Conservation (phyloP, 2,797 vertebrate species). For the Thaleichthys pacificus region DNA sequence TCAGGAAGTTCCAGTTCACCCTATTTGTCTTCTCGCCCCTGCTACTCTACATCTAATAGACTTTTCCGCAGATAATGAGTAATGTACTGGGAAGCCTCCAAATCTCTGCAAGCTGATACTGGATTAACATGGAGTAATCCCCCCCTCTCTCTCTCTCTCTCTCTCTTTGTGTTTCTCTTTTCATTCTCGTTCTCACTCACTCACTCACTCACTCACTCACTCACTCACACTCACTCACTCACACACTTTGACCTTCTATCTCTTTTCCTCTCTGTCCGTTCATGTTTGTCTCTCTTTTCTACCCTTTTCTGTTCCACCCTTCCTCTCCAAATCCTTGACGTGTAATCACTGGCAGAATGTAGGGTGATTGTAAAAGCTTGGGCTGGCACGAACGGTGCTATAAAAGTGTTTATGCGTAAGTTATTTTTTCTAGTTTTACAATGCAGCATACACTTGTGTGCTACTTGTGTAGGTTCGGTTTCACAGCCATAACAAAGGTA, state of each 20-base stretch:
- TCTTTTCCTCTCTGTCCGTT: not conserved
- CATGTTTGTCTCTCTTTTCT: not conserved
- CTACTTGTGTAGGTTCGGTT: constrained; percentile 31
- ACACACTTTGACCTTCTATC: not conserved
- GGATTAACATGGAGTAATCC: constrained; percentile 66
- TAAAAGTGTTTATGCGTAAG: constrained; percentile 19
- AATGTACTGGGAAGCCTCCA: constrained; percentile 57
- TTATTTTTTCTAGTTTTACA: constrained; percentile 24
- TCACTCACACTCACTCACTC: not conserved
- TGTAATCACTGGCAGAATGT: constrained; percentile 31
- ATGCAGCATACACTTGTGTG: constrained; percentile 24
- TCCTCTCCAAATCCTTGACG: constrained; percentile 24
- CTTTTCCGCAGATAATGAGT: constrained; percentile 62
- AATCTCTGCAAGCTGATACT: constrained; percentile 64
- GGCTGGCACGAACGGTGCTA: constrained; percentile 9
- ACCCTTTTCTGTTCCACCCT: not conserved
- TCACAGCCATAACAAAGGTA: constrained; percentile 34
- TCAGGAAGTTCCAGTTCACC: constrained; percentile 53
- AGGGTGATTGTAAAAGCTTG: constrained; percentile 23
- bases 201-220: constrained; percentile 5
- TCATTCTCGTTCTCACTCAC: not conserved
- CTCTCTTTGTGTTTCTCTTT: constrained; percentile 14
- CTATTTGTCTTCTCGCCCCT: constrained; percentile 32
- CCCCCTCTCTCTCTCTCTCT: constrained; percentile 22
- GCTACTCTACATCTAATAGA: constrained; percentile 70